A percentile compares a stretch with the other conserved stretches of the same genome.
phyloP scores from a whole-genome alignment of 2,113 vertebrate genomes.

The Urocynchramus pylzowi region DNA sequence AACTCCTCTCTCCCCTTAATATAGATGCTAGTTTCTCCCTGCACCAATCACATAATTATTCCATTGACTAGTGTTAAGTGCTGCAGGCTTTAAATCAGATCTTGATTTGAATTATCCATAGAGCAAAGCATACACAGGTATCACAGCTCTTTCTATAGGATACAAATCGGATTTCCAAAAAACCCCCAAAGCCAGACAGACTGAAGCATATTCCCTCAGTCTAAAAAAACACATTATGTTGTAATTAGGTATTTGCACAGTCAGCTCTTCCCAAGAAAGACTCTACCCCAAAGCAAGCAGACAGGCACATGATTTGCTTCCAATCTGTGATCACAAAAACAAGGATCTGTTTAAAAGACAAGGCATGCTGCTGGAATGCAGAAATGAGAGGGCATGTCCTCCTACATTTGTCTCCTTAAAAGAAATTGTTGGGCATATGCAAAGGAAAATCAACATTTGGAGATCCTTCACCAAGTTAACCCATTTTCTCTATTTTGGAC shows the following conservation, averaged over 20 bases:
- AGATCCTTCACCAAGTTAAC: background rate
- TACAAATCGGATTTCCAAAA: background rate
- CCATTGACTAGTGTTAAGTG: background rate
- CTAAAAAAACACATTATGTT: background rate
- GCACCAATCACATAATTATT: constrained; percentile 15
- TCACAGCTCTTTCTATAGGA: background rate
- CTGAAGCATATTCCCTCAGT: background rate
- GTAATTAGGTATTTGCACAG: background rate
- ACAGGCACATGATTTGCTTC: background rate
- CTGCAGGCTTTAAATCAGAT: constrained; percentile 23
- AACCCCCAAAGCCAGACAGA: background rate
- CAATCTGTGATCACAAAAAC: background rate
- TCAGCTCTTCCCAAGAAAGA: background rate
- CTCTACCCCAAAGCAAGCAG: background rate
- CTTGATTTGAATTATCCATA: constrained; percentile 29
- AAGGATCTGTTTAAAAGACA: background rate
- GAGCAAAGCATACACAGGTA: background rate
- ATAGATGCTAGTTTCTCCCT: background rate
- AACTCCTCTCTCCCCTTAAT: background rate
- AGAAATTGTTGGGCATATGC: background rate
- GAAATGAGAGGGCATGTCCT: background rate
- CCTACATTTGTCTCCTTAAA: background rate
- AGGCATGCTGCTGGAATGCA: background rate
- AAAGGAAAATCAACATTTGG: background rate
- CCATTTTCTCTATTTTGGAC: background rate